Conservation (phyloP, 2,888 invertebrate genomes). For the Lasioglossum morio region DNA sequence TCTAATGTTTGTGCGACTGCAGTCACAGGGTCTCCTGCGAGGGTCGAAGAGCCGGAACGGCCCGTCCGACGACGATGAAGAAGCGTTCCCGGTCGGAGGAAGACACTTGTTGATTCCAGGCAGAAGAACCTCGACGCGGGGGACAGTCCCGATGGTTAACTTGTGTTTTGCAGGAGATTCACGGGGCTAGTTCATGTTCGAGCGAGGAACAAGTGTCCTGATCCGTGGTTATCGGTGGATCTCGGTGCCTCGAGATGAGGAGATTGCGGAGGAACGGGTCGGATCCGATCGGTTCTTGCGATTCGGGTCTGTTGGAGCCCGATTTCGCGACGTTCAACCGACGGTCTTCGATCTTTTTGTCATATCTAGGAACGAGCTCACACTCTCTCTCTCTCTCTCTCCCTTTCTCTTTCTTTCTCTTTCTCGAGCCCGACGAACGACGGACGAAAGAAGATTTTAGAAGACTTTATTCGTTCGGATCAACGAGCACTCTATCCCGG, state of each 20-base stretch:
- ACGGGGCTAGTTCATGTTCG: slow-evolving; percentile 20
- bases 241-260: slow-evolving; percentile 29
- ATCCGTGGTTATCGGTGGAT: slow-evolving; percentile 31
- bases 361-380: not conserved
- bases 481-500: not conserved
- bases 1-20: not conserved
- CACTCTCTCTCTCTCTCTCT: not conserved
- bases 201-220: slow-evolving; percentile 26
- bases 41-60: not conserved
- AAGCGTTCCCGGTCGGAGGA: not conserved
- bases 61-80: not conserved
- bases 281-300: not conserved
- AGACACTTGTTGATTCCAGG: slow-evolving; percentile 9
- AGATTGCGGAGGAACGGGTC: slow-evolving; percentile 15
- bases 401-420: no score
- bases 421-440: not conserved
- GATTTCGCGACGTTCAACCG: not conserved
- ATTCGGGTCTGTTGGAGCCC: not conserved
- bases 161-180: not conserved
- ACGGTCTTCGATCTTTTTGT: not conserved
- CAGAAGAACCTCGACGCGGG: not conserved
- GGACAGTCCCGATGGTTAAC: not conserved
- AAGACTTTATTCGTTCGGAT: slow-evolving; percentile 1
- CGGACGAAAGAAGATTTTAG: not conserved
- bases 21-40: not conserved